A percentile compares a stretch with the other conserved stretches of the same genome.
Conservation (phyloP, 2,797 vertebrate species). For the Tamandua tetradactyla region DNA sequence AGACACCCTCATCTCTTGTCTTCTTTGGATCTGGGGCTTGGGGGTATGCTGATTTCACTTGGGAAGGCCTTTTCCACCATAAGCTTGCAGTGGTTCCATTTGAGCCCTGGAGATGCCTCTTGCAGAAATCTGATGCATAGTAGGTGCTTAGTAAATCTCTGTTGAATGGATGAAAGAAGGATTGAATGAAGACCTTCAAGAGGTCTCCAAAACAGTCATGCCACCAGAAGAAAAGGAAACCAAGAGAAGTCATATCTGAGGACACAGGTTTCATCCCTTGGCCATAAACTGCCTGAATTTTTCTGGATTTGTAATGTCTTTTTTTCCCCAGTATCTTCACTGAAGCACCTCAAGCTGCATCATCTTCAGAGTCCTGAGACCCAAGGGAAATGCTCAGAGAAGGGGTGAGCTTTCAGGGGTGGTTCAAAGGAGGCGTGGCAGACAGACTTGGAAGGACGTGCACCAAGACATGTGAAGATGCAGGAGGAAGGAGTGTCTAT, state of each 20-base stretch:
- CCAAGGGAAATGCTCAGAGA: not conserved
- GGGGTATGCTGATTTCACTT: not conserved
- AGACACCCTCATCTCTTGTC: not conserved
- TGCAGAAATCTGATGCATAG: not conserved
- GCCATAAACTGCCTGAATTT: conserved; percentile 33
- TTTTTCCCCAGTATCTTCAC: not conserved
- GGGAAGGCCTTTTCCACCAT: not conserved
- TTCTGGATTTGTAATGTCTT: not conserved
- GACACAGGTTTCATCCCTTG: not conserved
- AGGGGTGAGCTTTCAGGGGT: not conserved
- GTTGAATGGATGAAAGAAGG: conserved; percentile 44
- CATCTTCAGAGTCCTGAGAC: conserved; percentile 12
- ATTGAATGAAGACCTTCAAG: conserved; percentile 27
- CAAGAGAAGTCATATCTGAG: conserved; percentile 20
- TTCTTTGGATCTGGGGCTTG: not conserved
- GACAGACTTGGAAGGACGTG: not conserved
- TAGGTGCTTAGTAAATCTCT: not conserved
- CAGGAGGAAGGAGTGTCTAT: not conserved
- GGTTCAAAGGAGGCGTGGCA: not conserved
- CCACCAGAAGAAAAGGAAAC: conserved; percentile 42
- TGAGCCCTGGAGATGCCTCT: conserved; percentile 20
- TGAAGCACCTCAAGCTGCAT: not conserved
- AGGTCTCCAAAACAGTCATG: not conserved
- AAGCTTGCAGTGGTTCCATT: not conserved
- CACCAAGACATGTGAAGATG: conserved; percentile 26